These are phyloP conservation scores for Pachycephus smyrnensis DNA, from an alignment of 2,888 invertebrate genomes.

Conservation along the genomic window DNA sequence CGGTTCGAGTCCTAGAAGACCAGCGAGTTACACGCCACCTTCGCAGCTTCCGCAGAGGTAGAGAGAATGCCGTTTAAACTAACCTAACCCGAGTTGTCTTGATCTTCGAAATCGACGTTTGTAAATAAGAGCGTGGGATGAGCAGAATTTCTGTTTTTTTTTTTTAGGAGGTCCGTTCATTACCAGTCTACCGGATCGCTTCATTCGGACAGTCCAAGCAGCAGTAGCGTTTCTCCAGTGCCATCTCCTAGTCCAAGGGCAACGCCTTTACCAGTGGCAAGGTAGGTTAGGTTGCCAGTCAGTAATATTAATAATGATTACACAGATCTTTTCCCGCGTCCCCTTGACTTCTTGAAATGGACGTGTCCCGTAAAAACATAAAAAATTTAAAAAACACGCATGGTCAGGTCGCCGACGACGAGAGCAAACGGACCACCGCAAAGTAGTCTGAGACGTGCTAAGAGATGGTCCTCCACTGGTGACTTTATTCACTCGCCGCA, in stretches of 20 bases:
- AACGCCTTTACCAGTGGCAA: conserved; percentile 73
- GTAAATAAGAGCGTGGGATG: neutral
- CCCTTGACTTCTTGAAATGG: neutral
- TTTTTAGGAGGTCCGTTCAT: conserved; percentile 78
- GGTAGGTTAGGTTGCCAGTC: conserved; percentile 38
- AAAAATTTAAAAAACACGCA: neutral
- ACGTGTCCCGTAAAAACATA: neutral
- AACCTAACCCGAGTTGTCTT: neutral
- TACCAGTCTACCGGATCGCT: conserved; percentile 86
- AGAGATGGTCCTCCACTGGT: conserved; percentile 86
- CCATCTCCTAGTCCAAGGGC: conserved; percentile 82
- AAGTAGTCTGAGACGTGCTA: conserved; percentile 72
- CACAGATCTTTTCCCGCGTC: neutral
- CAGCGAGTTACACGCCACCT: conserved; percentile 58
- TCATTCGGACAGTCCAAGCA: conserved; percentile 86
- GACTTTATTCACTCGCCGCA: conserved; percentile 77
- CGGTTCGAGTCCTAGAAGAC: conserved; percentile 54
- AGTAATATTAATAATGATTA: neutral
- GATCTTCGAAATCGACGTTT: neutral
- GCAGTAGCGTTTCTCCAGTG: conserved; percentile 86
- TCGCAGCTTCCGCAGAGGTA: conserved; percentile 67
- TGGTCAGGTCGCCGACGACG: conserved; percentile 72
- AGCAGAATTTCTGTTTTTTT: neutral
- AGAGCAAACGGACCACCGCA: conserved; percentile 71
- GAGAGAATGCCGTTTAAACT: neutral